Conservation (phyloP, 2,113 vertebrate species). For the Dascyllus trimaculatus region DNA sequence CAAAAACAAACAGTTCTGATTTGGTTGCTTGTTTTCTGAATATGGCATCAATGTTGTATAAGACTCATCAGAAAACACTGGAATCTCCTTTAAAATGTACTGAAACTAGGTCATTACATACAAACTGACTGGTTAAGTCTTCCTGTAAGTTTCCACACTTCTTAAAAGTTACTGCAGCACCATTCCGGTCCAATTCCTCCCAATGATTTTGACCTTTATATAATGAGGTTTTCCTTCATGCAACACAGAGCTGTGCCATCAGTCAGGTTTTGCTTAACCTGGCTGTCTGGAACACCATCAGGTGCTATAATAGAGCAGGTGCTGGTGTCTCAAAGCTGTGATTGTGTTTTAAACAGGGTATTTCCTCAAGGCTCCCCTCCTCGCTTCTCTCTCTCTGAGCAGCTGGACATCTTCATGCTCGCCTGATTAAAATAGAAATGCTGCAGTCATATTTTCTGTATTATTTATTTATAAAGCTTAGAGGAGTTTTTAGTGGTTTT, state of each 20-base stretch:
- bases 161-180: background rate
- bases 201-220: slow-evolving; percentile 38
- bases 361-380: slow-evolving; percentile 45
- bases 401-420: slow-evolving; percentile 25
- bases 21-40: too few relatives aligned
- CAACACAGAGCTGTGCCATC: slow-evolving; percentile 25
- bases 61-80: too few relatives aligned
- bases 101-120: too few relatives aligned
- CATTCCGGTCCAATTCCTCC: slow-evolving; percentile 5
- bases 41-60: too few relatives aligned
- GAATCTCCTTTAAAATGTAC: too few relatives aligned
- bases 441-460: background rate
- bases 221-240: slow-evolving; percentile 44
- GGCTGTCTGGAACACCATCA: slow-evolving; percentile 44
- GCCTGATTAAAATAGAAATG: slow-evolving; percentile 35
- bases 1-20: too few relatives aligned
- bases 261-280: slow-evolving; percentile 32
- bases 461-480: slow-evolving; percentile 13
- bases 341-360: slow-evolving; percentile 42
- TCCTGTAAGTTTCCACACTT: background rate
- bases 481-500: slow-evolving; percentile 9
- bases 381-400: slow-evolving; percentile 14
- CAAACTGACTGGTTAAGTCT: too few relatives aligned
- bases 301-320: slow-evolving; percentile 52
- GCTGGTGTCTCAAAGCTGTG: slow-evolving; percentile 38